A percentile compares a stretch with the other conserved stretches of the same genome.
Evolutionary conservation across 2,797 vertebrate species (phyloP).

Genomic region (Oryzias sinensis): DNA sequence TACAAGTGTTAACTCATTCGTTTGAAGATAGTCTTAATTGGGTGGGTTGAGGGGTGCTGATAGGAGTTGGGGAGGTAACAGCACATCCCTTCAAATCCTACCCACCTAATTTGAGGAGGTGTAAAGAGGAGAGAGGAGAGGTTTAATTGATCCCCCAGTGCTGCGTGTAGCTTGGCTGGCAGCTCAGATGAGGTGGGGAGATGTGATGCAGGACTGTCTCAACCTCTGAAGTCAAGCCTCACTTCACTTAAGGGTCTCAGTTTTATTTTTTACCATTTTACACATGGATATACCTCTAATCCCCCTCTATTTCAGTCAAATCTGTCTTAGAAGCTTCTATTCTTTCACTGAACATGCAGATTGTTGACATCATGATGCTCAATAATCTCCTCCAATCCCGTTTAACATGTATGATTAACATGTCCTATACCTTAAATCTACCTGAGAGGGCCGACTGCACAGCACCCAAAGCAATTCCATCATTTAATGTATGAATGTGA

Average conservation of each 20-base stretch:
- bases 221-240: slow-evolving; percentile 42
- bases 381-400: background rate
- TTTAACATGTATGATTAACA: background rate
- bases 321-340: no score
- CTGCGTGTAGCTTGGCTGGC: slow-evolving; percentile 43
- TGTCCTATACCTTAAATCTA: background rate
- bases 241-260: slow-evolving; percentile 22
- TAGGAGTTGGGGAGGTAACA: slow-evolving; percentile 14
- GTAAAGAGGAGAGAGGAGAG: slow-evolving; percentile 61
- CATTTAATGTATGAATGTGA: slow-evolving; percentile 47
- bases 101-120: slow-evolving; percentile 57
- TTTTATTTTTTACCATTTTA: background rate
- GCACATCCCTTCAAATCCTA: slow-evolving; percentile 53
- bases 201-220: slow-evolving; percentile 38
- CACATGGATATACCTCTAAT: slow-evolving; percentile 5
- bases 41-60: slow-evolving; percentile 29
- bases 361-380: no score
- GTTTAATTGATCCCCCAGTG: slow-evolving; percentile 75
- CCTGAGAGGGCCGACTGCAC: background rate
- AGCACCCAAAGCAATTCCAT: slow-evolving; percentile 36
- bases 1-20: slow-evolving; percentile 68
- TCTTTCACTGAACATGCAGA: no score
- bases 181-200: slow-evolving; percentile 50
- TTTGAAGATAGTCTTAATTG: slow-evolving; percentile 79
- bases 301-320: no score